Conservation (phyloP, 2,888 invertebrate genomes). For the Meghimatium bilineatum region DNA sequence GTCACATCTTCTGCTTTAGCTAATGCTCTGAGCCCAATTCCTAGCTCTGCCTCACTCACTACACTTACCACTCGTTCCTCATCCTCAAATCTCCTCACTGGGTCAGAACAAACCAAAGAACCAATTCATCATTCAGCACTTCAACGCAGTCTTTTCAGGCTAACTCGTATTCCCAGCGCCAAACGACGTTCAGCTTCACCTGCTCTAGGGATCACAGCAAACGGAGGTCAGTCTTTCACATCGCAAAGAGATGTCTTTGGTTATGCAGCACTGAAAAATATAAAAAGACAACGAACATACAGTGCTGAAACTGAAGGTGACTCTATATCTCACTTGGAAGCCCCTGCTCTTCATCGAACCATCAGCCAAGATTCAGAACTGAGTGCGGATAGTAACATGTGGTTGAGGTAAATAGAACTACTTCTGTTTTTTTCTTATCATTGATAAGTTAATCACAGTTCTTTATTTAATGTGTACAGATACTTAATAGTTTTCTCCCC, state of each 20-base stretch:
- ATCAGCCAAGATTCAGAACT: conserved; percentile 60
- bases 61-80: conserved; percentile 48
- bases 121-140: conserved; percentile 75
- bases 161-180: conserved; percentile 72
- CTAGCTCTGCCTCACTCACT: conserved; percentile 83
- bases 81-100: conserved; percentile 27
- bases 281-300: conserved; percentile 72
- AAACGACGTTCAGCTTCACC: conserved; percentile 61
- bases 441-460: neutral
- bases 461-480: neutral
- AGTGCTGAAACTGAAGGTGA: conserved; percentile 67
- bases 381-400: conserved; percentile 54
- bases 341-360: conserved; percentile 52
- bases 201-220: conserved; percentile 52
- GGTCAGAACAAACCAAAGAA: conserved; percentile 63
- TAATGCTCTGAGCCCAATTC: conserved; percentile 87
- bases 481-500: neutral
- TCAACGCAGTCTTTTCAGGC: conserved; percentile 69
- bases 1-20: neutral
- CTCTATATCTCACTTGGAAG: conserved; percentile 5
- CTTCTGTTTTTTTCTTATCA: neutral
- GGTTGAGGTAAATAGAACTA: conserved; percentile 48
- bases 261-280: conserved; percentile 75
- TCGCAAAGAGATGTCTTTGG: conserved; percentile 75
- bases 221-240: conserved; percentile 63